Evolutionary conservation across 2,888 invertebrate genomes (phyloP).

Genomic region (Hypolimnas misippus): DNA sequence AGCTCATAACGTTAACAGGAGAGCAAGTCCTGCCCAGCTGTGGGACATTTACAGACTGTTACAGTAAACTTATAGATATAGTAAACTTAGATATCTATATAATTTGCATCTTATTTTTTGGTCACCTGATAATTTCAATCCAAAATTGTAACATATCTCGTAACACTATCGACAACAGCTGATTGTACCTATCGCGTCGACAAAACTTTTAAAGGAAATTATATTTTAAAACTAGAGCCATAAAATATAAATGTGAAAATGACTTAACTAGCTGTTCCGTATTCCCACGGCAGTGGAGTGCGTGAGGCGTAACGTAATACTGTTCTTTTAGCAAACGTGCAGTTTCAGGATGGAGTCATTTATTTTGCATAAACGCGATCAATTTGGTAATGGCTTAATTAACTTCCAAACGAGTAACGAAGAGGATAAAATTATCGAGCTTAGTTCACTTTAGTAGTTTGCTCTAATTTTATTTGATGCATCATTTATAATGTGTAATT

Average conservation of each 20-base stretch:
- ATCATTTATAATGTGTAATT: too few relatives aligned
- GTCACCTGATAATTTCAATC: too few relatives aligned
- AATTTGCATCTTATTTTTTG: too few relatives aligned
- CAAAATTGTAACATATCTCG: not conserved
- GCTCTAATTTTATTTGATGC: not conserved
- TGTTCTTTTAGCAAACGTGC: constrained; percentile 39
- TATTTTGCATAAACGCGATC: constrained; percentile 34
- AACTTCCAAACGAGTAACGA: not conserved
- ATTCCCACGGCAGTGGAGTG: constrained; percentile 61
- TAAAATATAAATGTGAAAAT: not conserved
- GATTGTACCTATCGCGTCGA: not conserved
- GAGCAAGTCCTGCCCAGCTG: too few relatives aligned
- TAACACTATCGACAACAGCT: not conserved
- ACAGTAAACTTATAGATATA: too few relatives aligned
- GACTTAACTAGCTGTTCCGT: constrained; percentile 2
- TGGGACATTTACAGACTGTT: too few relatives aligned
- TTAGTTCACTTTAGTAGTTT: too few relatives aligned
- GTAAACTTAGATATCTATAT: too few relatives aligned
- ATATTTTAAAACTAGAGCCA: not conserved
- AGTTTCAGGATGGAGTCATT: constrained; percentile 26
- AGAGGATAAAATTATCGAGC: not conserved
- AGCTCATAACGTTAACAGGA: too few relatives aligned
- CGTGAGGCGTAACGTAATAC: constrained; percentile 56
- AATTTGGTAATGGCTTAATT: constrained; percentile 32
- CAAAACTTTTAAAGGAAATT: not conserved